These are phyloP conservation scores for Brachionichthys hirsutus DNA, from an alignment of 2,113 vertebrate genomes.

Conservation along the genomic window DNA sequence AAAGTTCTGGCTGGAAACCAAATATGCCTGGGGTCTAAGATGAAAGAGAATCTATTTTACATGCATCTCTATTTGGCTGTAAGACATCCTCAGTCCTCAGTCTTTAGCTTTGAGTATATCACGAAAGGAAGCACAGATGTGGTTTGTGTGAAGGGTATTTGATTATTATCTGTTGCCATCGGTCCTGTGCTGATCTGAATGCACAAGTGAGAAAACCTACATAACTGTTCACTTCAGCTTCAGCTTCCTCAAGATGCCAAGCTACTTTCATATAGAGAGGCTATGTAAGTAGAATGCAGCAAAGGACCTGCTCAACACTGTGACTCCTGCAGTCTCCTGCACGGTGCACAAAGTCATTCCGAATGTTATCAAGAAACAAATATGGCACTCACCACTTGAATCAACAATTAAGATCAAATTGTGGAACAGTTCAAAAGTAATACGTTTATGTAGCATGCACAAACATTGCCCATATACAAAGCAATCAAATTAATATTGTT, in stretches of 20 bases:
- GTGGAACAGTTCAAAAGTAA: too few relatives aligned
- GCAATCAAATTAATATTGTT: too few relatives aligned
- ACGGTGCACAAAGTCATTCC: too few relatives aligned
- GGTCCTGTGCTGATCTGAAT: conserved; percentile 18
- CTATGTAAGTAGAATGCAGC: conserved; percentile 22
- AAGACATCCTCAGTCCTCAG: neutral
- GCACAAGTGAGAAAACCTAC: conserved; percentile 7
- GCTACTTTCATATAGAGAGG: conserved; percentile 1
- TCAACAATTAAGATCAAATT: too few relatives aligned
- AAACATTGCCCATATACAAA: too few relatives aligned
- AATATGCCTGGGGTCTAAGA: neutral
- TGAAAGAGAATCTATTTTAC: neutral
- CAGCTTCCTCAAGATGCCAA: conserved; percentile 26
- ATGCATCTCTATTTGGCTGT: neutral
- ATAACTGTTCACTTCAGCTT: conserved; percentile 11
- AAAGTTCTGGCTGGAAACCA: neutral
- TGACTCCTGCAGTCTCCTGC: too few relatives aligned
- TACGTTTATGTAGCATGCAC: too few relatives aligned
- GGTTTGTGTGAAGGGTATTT: conserved; percentile 15
- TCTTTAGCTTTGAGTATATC: neutral
- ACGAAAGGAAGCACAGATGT: conserved; percentile 5
- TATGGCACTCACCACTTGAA: too few relatives aligned
- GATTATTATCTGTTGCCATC: conserved; percentile 26
- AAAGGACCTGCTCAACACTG: neutral
- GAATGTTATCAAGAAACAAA: too few relatives aligned